These are phyloP conservation scores for Diabrotica virgifera DNA, from an alignment of 1,140 invertebrate genomes.

Conservation along the genomic window DNA sequence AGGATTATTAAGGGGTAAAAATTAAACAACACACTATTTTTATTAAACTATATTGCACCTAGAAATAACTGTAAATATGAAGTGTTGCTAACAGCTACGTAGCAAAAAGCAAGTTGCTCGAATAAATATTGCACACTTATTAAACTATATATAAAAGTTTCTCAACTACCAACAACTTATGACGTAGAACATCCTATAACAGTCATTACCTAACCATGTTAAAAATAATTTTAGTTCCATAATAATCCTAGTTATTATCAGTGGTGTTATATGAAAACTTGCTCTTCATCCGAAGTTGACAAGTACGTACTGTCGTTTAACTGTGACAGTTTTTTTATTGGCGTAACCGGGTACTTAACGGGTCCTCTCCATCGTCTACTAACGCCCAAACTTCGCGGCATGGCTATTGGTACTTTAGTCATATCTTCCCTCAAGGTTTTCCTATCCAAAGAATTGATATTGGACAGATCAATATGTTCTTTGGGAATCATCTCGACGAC, in stretches of 20 bases:
- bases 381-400: constrained; percentile 54
- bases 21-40: too few relatives aligned
- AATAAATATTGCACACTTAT: too few relatives aligned
- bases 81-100: not conserved
- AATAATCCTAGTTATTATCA: not conserved
- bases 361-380: constrained; percentile 57
- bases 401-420: constrained; percentile 44
- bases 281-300: constrained; percentile 45
- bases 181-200: not conserved
- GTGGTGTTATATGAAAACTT: constrained; percentile 44
- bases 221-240: too few relatives aligned
- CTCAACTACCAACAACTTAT: too few relatives aligned
- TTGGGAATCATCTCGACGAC: constrained; percentile 45
- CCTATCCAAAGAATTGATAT: constrained; percentile 26
- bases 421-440: constrained; percentile 13
- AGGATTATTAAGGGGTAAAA: too few relatives aligned
- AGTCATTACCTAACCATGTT: not conserved
- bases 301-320: constrained; percentile 20
- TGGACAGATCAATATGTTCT: constrained; percentile 18
- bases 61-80: too few relatives aligned
- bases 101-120: not conserved
- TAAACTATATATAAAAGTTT: too few relatives aligned
- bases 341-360: constrained; percentile 60
- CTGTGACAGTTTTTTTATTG: constrained; percentile 40
- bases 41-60: too few relatives aligned